phyloP scores from a whole-genome alignment of 2,888 invertebrate species.

The Ornithoptera alexandrae region DNA sequence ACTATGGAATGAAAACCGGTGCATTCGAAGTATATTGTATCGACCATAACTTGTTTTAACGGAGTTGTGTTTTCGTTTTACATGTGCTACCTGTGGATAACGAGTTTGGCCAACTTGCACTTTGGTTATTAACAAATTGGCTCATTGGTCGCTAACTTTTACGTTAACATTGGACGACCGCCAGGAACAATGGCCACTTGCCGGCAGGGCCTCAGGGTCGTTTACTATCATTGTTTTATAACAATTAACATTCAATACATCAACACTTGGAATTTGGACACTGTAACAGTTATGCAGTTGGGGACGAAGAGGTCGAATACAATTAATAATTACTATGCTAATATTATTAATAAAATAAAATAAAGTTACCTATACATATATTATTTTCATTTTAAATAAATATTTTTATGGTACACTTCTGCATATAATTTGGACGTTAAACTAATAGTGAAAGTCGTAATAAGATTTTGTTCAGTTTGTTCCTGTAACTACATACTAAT shows the following conservation, averaged over 20 bases:
- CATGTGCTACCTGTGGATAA: slow-evolving; percentile 5
- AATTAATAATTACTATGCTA: slow-evolving; percentile 23
- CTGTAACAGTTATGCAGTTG: slow-evolving; percentile 17
- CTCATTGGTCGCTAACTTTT: slow-evolving; percentile 46
- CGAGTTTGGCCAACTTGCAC: slow-evolving; percentile 15
- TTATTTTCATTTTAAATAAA: too few relatives aligned
- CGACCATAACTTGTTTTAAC: slow-evolving; percentile 7
- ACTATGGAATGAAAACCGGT: background rate
- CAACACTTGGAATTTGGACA: slow-evolving; percentile 21
- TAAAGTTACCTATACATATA: too few relatives aligned
- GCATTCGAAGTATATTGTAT: background rate
- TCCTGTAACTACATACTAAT: too few relatives aligned
- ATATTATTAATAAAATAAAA: slow-evolving; percentile 10
- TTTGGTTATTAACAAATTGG: slow-evolving; percentile 41
- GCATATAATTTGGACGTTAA: too few relatives aligned
- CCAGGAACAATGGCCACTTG: slow-evolving; percentile 59
- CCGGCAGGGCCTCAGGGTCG: slow-evolving; percentile 24
- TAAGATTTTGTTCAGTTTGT: too few relatives aligned
- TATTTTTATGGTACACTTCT: too few relatives aligned
- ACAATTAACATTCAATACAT: slow-evolving; percentile 29
- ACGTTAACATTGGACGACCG: slow-evolving; percentile 56
- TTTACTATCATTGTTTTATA: slow-evolving; percentile 23
- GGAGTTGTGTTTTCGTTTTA: slow-evolving; percentile 3
- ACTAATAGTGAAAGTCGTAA: too few relatives aligned
- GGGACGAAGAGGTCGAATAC: slow-evolving; percentile 13